These are phyloP conservation scores for Amiota minor DNA, from an alignment of 2,888 invertebrate species.

Conservation along the genomic window DNA sequence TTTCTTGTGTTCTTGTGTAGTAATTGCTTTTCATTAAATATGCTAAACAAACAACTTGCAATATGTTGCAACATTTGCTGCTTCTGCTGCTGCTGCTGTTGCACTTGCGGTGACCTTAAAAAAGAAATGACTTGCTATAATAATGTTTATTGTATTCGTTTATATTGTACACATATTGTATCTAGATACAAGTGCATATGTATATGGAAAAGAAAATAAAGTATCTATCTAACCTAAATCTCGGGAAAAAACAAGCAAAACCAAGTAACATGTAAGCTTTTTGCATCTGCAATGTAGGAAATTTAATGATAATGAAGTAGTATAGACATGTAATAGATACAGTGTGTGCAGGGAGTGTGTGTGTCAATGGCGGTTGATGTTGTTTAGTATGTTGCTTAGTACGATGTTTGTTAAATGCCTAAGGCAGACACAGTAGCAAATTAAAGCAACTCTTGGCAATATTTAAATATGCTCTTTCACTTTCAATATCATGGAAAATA, in stretches of 20 bases:
- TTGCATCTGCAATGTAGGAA: background rate
- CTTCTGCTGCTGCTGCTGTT: background rate
- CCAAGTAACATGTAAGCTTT: background rate
- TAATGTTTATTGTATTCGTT: slow-evolving; percentile 6
- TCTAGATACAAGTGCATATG: slow-evolving; percentile 13
- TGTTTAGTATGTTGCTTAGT: background rate
- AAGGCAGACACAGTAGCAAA: slow-evolving; percentile 9
- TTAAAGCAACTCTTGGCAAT: slow-evolving; percentile 28
- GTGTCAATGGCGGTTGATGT: slow-evolving; percentile 24
- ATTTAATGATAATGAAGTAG: slow-evolving; percentile 3
- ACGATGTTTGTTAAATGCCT: background rate
- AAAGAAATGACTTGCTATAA: slow-evolving; percentile 16
- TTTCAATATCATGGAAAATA: slow-evolving; percentile 51
- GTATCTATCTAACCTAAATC: slow-evolving; percentile 57
- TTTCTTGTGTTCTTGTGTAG: slow-evolving; percentile 38
- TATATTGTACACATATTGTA: background rate
- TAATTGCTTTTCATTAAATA: slow-evolving; percentile 33
- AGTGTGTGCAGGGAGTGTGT: slow-evolving; percentile 28
- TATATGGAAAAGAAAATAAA: slow-evolving; percentile 16
- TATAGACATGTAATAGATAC: slow-evolving; percentile 2
- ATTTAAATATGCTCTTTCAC: slow-evolving; percentile 67
- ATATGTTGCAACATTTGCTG: slow-evolving; percentile 24
- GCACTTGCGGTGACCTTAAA: slow-evolving; percentile 48
- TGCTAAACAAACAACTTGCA: slow-evolving; percentile 27
- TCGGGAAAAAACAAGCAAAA: slow-evolving; percentile 49